phyloP scores from a whole-genome alignment of 2,113 vertebrate genomes.

The Gadus chalcogrammus region DNA sequence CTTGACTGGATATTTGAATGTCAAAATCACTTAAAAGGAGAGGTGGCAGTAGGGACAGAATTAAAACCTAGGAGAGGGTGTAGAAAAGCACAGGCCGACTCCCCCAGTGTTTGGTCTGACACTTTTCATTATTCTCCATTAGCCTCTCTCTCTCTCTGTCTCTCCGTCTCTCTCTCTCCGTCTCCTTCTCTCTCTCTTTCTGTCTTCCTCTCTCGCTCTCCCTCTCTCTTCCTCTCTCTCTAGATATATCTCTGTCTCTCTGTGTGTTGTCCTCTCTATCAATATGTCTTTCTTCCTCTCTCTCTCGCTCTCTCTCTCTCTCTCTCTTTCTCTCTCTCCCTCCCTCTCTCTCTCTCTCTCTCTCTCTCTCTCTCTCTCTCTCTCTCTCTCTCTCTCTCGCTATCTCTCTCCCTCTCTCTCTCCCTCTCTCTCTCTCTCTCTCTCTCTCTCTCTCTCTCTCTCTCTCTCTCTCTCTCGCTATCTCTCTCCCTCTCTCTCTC shows the following conservation, averaged over 20 bases:
- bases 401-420: neutral
- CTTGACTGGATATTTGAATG: slow-evolving; percentile 41
- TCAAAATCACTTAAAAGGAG: slow-evolving; percentile 43
- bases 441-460: neutral
- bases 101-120: slow-evolving; percentile 23
- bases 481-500: no score
- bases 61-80: slow-evolving; percentile 37
- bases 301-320: neutral
- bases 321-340: neutral
- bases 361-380: no score
- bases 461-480: no score
- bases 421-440: neutral
- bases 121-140: slow-evolving; percentile 25
- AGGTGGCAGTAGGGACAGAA: slow-evolving; percentile 20
- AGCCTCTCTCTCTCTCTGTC: neutral
- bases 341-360: neutral
- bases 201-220: no score
- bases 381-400: no score
- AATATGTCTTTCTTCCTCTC: no score
- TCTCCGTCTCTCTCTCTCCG: neutral
- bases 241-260: no score
- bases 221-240: no score
- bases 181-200: no score
- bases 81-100: slow-evolving; percentile 21
- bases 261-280: no score